Conservation (phyloP, 2,113 vertebrate species). For the Noctilio leporinus region DNA sequence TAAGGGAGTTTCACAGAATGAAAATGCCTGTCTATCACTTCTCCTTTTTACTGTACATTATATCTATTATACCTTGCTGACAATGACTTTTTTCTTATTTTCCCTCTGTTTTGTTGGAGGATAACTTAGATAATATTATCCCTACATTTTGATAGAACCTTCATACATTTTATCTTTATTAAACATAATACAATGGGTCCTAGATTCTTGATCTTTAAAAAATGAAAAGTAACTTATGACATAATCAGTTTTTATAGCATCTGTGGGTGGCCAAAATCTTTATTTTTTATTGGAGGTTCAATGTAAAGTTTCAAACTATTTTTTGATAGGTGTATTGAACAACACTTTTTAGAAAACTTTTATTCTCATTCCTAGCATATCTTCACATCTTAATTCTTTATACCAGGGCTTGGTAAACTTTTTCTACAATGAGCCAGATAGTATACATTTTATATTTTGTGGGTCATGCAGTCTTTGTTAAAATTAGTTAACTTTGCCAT, state of each 20-base stretch:
- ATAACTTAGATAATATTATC: constrained; percentile 29
- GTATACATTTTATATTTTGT: neutral
- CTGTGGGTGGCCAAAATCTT: neutral
- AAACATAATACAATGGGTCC: neutral
- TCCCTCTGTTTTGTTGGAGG: neutral
- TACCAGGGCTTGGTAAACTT: neutral
- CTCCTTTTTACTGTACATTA: constrained; percentile 56
- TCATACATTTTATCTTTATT: neutral
- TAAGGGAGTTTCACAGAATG: constrained; percentile 38
- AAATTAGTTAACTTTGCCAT: neutral
- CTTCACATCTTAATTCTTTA: neutral
- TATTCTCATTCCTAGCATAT: neutral
- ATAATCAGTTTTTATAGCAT: neutral
- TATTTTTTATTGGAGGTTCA: neutral
- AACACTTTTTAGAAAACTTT: neutral
- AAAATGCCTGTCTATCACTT: constrained; percentile 62
- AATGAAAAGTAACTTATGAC: neutral
- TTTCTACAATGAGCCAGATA: neutral
- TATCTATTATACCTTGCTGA: constrained; percentile 55
- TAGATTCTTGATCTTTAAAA: neutral
- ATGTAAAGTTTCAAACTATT: neutral
- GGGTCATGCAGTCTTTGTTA: neutral
- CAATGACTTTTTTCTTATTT: constrained; percentile 49
- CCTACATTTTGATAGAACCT: neutral
- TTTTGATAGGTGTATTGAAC: neutral